A percentile compares a stretch with the other conserved stretches of the same genome.
phyloP scores from a whole-genome alignment of 2,113 vertebrate species.

The Pygoscelis antarcticus region DNA sequence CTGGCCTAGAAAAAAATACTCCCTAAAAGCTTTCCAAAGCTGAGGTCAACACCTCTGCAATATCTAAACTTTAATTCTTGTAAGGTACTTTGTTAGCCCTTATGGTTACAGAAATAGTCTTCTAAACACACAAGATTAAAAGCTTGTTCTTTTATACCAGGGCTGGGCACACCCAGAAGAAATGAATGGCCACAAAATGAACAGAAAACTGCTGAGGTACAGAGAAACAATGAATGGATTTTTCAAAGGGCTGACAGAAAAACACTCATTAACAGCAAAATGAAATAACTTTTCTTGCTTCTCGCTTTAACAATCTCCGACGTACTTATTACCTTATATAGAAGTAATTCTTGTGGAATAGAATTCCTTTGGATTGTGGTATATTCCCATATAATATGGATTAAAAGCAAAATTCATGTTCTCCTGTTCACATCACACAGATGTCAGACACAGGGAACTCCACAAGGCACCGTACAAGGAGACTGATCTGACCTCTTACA shows the following conservation, averaged over 20 bases:
- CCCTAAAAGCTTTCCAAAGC: conserved; percentile 1
- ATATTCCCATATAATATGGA: background rate
- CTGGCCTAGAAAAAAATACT: background rate
- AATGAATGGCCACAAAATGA: background rate
- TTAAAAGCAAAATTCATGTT: background rate
- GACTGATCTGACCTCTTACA: background rate
- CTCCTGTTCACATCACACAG: background rate
- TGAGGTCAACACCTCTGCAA: background rate
- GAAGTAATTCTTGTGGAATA: background rate
- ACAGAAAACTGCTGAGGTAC: background rate
- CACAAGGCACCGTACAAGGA: fast-evolving
- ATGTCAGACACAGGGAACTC: background rate
- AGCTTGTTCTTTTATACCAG: background rate
- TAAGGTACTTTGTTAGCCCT: background rate
- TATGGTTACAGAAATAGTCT: background rate
- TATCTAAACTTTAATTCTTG: background rate
- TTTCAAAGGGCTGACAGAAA: background rate
- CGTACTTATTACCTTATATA: background rate
- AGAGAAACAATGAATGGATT: background rate
- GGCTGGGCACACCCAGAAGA: background rate
- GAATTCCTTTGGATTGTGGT: background rate
- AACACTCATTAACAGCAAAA: background rate
- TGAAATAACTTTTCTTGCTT: background rate
- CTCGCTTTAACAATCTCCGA: background rate
- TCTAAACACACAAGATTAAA: conserved; percentile 4